Base-by-base conservation (phyloP, 2,888 invertebrate species). In the Chalcosyrphus nemorum region DNA sequence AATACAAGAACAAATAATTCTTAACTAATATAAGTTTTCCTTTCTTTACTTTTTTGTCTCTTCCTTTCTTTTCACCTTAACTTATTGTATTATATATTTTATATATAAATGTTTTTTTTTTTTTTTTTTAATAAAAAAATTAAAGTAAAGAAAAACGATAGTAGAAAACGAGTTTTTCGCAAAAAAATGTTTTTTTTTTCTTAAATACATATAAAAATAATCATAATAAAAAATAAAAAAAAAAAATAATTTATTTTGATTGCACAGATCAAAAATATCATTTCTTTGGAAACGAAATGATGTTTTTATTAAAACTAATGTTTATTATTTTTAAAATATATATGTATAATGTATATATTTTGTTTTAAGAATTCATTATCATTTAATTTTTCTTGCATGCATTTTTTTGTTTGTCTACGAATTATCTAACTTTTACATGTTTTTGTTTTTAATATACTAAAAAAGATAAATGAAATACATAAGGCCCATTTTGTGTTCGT, bases 211-310 rank as follows among this genome's bases (percentile, higher is more conserved):
- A 72, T 17, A 80, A 59, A 75, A 32, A 54, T 65, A 56, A 75
- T 57, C 24, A 66, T 41, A 70, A 74, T 78, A 32, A 68, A 74
- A 70, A 61, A 72, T 71, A 74, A 72, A 77, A 66, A 66, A 66
- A 66, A 75, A 77, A 71, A 85, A 84, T 86, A 80, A 86, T 81
- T 86, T 86, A 86, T 86, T 85, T 82, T 86, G 82, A 86, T 86
- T 86, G 86, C 86, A 86, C 86, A 81, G 84, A 86, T 84, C 78
- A 86, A 86, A 86, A 86, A 86, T 59, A 77, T 66, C 82, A 80
- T 82, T 84, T 84, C 86, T 61, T 74, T 59, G 63, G 82, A 59
- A 86, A 86, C 70, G 84, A 86, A 80, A 86, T 76, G 86, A 86
- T 68, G 66, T 86, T 86, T 81, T 76, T 63, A 80, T 29, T 78